Percentiles rank a stretch among this genome's conserved stretches.
Conservation (phyloP, 2,113 vertebrate genomes). For the Furnarius figulus region DNA sequence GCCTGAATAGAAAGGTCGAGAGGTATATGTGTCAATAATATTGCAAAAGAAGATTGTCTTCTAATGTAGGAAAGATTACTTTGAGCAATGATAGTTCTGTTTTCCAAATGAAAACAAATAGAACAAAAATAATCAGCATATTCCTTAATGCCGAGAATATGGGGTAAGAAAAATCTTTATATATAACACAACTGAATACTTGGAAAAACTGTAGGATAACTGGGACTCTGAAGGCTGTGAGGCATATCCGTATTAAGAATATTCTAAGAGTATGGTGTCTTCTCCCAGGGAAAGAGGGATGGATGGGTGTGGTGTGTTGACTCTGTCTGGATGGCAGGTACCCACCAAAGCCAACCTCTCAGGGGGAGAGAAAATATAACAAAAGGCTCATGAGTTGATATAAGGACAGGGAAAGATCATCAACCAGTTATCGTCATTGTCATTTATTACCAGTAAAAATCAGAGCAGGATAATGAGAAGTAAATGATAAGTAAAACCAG, state of each 20-base stretch:
- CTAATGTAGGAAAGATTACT: not conserved
- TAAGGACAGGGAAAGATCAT: no score
- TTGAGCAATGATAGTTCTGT: not conserved
- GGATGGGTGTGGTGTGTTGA: not conserved
- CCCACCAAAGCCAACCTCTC: not conserved
- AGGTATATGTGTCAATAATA: not conserved
- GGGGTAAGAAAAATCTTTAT: not conserved
- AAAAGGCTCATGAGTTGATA: not conserved
- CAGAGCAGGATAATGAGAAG: not conserved
- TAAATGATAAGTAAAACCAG: no score
- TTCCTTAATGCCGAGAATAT: not conserved
- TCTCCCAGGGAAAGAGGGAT: not conserved
- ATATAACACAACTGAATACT: not conserved
- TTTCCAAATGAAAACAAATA: not conserved
- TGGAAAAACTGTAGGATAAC: not conserved
- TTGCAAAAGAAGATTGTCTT: not conserved
- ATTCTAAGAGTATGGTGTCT: not conserved
- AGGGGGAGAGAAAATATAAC: not conserved
- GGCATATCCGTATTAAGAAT: not conserved
- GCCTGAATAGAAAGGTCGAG: not conserved
- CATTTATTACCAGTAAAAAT: not conserved
- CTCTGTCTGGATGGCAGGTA: not conserved
- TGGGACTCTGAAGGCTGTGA: not conserved
- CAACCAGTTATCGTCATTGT: not conserved
- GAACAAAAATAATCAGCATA: not conserved